Evolutionary conservation across 35 echinoderm and acorn worm genomes (phyloP), one percentile per base, ranked within the genome.

Genomic region (Apostichopus parvimensis): DNA sequence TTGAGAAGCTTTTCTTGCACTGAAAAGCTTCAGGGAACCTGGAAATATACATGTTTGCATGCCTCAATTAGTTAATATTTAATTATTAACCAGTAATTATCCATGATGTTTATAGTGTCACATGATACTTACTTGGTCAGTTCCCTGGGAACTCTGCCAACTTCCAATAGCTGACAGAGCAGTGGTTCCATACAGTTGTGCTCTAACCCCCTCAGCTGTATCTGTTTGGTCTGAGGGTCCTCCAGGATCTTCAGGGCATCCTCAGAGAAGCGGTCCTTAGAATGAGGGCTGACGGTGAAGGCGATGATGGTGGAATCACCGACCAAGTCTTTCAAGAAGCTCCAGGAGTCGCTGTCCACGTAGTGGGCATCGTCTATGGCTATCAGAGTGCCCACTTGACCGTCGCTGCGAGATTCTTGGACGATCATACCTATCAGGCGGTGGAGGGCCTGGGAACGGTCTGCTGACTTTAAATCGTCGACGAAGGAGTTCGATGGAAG

Each of bases 311-410:
- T 93, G 34, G 93, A 87, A 73, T 96, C 86, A 22, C 91, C 88
- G 26, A 91, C 93, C 15, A 96, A 81, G 77, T 92, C 93, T 72
- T 77, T 86, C 22, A 99, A 82, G 64, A 94, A 94, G 1, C 76
- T 76, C 97, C 97, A 99, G 5, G 97, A 99, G 80, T 99, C 97
- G 8, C 75, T 80, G 79, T 99, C 97, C n/a, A 99, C 93, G 77
- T 96, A 94, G 11, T 99, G 93, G 7, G 97, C 97, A 65, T 99
- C 97, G 53, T 99, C 97, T 56, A 99, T 96, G 13, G 95, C 95
- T 9, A 96, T 92, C 24, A 98, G 77, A 8, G 96, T 95, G 14
- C 89, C 94, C 34, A 75, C 59, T 34, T 92, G 57, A 9, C 79
- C 85, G 61, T 89, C 78, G 11, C 87, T 53, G 34, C 73, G 82